A percentile compares a stretch with the other conserved stretches of the same genome.
Evolutionary conservation across 2,888 invertebrate species (phyloP).

Genomic region (Lucinisca nassula): DNA sequence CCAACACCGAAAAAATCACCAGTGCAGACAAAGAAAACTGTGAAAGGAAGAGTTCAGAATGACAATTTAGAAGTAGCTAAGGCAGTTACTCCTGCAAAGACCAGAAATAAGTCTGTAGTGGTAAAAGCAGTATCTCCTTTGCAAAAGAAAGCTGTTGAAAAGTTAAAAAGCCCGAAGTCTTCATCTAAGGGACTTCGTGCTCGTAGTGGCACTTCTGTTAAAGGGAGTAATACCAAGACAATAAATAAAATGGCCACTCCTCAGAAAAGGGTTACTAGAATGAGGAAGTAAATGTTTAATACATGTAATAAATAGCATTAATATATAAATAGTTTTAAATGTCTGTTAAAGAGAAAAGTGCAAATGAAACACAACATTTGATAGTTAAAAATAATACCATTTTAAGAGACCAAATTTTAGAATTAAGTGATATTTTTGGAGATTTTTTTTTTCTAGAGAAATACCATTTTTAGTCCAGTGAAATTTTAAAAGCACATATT

Average conservation of each 20-base stretch:
- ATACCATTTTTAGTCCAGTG: too few relatives aligned
- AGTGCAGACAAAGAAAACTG: not conserved
- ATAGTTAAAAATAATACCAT: too few relatives aligned
- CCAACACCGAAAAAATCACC: not conserved
- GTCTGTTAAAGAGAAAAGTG: too few relatives aligned
- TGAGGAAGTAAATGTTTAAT: slow-evolving; percentile 33
- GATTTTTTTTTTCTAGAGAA: too few relatives aligned
- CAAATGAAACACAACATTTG: too few relatives aligned
- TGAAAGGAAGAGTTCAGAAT: not conserved
- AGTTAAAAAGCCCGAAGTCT: not conserved
- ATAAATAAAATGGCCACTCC: slow-evolving; percentile 45
- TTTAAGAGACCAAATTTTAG: too few relatives aligned
- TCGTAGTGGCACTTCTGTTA: not conserved
- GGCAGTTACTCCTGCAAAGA: not conserved
- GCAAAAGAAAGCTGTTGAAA: not conserved
- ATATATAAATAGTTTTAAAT: too few relatives aligned
- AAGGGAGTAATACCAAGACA: slow-evolving; percentile 23
- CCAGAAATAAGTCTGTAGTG: not conserved
- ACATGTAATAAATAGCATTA: too few relatives aligned
- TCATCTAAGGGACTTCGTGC: not conserved
- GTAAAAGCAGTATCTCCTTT: not conserved
- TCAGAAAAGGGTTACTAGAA: slow-evolving; percentile 49
- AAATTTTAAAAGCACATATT: too few relatives aligned
- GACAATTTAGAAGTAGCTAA: not conserved
- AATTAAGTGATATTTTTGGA: too few relatives aligned